These are phyloP conservation scores for Eleginops maclovinus DNA, from an alignment of 2,113 vertebrate genomes.

Conservation along the genomic window DNA sequence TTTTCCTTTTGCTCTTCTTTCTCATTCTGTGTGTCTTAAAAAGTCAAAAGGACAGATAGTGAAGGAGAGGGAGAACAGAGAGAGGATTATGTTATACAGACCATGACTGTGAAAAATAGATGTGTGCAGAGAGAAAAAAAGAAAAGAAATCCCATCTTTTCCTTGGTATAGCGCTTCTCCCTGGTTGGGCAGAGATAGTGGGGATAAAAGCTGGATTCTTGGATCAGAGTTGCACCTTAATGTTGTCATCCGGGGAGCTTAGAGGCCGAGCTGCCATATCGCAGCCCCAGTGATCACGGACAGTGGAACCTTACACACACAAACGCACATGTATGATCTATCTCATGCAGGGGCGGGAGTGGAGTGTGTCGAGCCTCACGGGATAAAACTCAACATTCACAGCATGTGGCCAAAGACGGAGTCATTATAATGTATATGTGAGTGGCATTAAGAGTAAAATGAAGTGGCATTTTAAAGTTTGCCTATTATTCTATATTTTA, in stretches of 20 bases:
- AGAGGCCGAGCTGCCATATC: slow-evolving; percentile 43
- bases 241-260: slow-evolving; percentile 58
- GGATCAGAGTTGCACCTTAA: slow-evolving; percentile 64
- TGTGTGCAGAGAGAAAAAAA: slow-evolving; percentile 41
- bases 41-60: slow-evolving; percentile 49
- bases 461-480: not conserved
- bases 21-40: slow-evolving; percentile 35
- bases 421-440: not conserved
- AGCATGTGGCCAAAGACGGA: not conserved
- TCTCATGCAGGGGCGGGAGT: slow-evolving; percentile 6
- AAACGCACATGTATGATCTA: not conserved
- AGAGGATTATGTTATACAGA: slow-evolving; percentile 63
- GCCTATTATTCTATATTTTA: too few species aligned
- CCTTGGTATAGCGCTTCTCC: slow-evolving; percentile 37
- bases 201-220: slow-evolving; percentile 66
- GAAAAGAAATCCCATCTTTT: slow-evolving; percentile 57
- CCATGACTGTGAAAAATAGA: slow-evolving; percentile 71
- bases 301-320: slow-evolving; percentile 29
- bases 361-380: not conserved
- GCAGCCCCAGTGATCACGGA: slow-evolving; percentile 26
- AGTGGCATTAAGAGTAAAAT: not conserved
- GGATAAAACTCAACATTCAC: slow-evolving; percentile 22
- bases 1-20: slow-evolving; percentile 1
- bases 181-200: slow-evolving; percentile 62
- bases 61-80: slow-evolving; percentile 45